A percentile compares a stretch with the other conserved stretches of the same genome.
Evolutionary conservation across 1,140 invertebrate species (phyloP).

Genomic region (Acyrthosiphon pisum): DNA sequence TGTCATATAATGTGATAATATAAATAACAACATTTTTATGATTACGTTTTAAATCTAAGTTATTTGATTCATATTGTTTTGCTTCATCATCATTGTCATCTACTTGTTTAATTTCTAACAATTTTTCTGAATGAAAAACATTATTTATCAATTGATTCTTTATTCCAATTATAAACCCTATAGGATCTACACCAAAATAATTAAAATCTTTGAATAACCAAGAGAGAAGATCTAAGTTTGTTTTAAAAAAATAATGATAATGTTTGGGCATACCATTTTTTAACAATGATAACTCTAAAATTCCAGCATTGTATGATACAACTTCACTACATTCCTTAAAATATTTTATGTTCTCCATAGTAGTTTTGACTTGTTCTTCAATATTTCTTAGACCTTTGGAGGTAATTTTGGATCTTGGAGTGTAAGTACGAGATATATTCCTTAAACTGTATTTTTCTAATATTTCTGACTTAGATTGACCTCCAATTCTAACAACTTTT

Average conservation of each 20-base stretch:
- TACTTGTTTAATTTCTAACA: background rate
- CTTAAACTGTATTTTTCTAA: slow-evolving; percentile 63
- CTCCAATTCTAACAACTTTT: slow-evolving; percentile 76
- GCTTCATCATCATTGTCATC: background rate
- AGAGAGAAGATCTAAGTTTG: slow-evolving; percentile 1
- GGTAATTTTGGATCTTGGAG: background rate
- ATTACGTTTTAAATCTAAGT: background rate
- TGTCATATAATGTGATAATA: slow-evolving; percentile 10
- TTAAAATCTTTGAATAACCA: slow-evolving; percentile 39
- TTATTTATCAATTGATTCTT: background rate
- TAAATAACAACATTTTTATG: slow-evolving; percentile 30
- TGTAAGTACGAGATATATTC: background rate
- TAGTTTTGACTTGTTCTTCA: background rate
- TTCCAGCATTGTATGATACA: background rate
- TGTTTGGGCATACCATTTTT: slow-evolving; percentile 37
- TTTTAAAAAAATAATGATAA: slow-evolving; percentile 27
- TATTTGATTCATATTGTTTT: too few relatives aligned
- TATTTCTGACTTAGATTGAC: slow-evolving; percentile 70
- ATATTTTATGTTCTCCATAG: slow-evolving; percentile 16
- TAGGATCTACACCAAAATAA: background rate
- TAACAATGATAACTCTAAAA: slow-evolving; percentile 36
- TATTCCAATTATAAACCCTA: background rate
- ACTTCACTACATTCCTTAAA: slow-evolving; percentile 12
- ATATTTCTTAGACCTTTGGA: background rate
- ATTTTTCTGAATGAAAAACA: background rate